Base-by-base conservation (phyloP, 1,140 invertebrate genomes). In the Papilio dardanus region DNA sequence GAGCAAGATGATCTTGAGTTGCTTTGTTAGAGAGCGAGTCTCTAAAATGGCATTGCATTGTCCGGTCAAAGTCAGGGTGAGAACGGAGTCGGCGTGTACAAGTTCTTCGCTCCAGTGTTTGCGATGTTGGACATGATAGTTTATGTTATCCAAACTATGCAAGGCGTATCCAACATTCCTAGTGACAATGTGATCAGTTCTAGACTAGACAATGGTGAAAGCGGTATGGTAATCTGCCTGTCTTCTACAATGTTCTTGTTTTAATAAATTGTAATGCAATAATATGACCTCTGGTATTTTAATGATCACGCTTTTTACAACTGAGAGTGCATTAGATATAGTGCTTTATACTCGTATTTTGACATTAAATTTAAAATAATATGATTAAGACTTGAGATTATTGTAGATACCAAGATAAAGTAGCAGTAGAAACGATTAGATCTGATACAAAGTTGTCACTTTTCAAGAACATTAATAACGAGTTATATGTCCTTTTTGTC, bases 41-140 rank as follows among this genome's bases (percentile, higher is more conserved):
- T 28, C 54, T 62, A 28, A 62, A 62, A 62, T 62, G 54, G 54
- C 54, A 62, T 62, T 62, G 54, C 54, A 62, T 62, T 62, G 54
- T 30, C 54, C 54, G 54, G 54, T 62, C 54, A 62, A 62, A 62
- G 54, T 62, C 54, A 62, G 54, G 54, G 54, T 28, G 54, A 62
- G 54, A 62, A 14, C 24, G 24, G 12, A 62, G 24, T 4, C 54
- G 16, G 54, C 54, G 54, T 62, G 54, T 14, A 62, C 24, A 62
- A 30, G 54, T 62, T 62, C 54, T 10, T 62, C 10, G 54, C 54
- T 62, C 54, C 24, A 62, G 54, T 62, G 54, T 62, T 62, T 30
- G 54, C 54, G 10, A 62, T 28, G 54, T 37, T 37, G 14, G 35
- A 37, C 35, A 37, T 37, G 8, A 37, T 62, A 62, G 54, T 62